A percentile compares a stretch with the other conserved stretches of the same genome.
phyloP scores from a whole-genome alignment of 2,888 invertebrate genomes.

The Monochamus alternatus region DNA sequence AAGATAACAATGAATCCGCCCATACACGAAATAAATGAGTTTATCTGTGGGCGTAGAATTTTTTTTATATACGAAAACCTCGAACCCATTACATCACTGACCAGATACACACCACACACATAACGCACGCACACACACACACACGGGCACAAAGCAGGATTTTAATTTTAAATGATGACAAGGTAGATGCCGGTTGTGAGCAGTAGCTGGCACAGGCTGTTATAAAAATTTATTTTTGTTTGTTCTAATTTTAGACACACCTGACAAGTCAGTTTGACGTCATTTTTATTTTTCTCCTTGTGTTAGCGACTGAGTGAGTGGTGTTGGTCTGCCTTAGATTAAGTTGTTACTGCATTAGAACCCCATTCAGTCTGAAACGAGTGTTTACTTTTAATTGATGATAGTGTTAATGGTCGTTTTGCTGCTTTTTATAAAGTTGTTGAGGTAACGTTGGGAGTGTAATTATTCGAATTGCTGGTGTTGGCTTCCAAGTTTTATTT shows the following conservation, averaged over 20 bases:
- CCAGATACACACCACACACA: not conserved
- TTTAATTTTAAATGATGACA: slow-evolving; percentile 36
- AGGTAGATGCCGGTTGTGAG: slow-evolving; percentile 11
- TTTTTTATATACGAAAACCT: slow-evolving; percentile 29
- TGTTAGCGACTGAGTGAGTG: slow-evolving; percentile 25
- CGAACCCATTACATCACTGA: slow-evolving; percentile 36
- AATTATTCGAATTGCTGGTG: not conserved
- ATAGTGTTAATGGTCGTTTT: slow-evolving; percentile 19
- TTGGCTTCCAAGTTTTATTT: slow-evolving; percentile 11
- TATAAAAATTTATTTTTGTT: slow-evolving; percentile 40
- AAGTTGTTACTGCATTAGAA: slow-evolving; percentile 8
- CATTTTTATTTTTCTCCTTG: slow-evolving; percentile 25
- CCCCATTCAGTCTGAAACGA: slow-evolving; percentile 1
- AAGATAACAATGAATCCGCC: slow-evolving; percentile 4
- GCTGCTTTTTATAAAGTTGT: slow-evolving; percentile 12
- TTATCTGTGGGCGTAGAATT: slow-evolving; percentile 22
- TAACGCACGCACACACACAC: not conserved
- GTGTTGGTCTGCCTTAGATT: not conserved
- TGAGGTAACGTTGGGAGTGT: slow-evolving; percentile 22
- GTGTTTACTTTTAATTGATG: slow-evolving; percentile 14
- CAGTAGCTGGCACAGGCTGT: slow-evolving; percentile 30
- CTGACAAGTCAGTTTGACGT: slow-evolving; percentile 33
- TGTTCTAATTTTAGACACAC: slow-evolving; percentile 36
- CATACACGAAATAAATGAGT: not conserved
- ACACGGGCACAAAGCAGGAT: slow-evolving; percentile 18